Evolutionary conservation across 2,113 vertebrate species (phyloP).

Genomic region (Amblyornis subalaris): DNA sequence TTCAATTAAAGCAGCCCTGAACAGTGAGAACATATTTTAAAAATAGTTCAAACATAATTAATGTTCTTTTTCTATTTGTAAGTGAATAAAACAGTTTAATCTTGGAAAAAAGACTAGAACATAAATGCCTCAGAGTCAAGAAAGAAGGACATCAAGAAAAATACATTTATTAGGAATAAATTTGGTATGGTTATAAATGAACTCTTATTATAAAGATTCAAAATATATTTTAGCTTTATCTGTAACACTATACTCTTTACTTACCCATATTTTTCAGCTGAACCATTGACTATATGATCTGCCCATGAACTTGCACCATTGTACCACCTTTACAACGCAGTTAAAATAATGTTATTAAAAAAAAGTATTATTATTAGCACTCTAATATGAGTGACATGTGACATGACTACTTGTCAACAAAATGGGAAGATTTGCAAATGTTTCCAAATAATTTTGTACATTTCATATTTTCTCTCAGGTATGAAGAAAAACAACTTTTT

Average conservation of each 20-base stretch:
- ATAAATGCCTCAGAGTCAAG: background rate
- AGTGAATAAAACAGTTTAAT: background rate
- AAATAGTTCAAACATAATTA: constrained; percentile 4
- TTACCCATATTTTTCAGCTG: constrained; percentile 73
- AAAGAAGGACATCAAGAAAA: background rate
- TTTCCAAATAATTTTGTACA: background rate
- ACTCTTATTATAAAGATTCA: background rate
- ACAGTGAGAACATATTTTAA: background rate
- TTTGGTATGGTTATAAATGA: background rate
- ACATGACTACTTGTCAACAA: background rate
- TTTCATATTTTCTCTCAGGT: background rate
- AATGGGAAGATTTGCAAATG: background rate
- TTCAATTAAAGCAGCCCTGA: background rate
- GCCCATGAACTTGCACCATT: constrained; percentile 77
- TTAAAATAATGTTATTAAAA: constrained; percentile 65
- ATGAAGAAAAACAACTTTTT: background rate
- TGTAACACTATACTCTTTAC: constrained; percentile 54
- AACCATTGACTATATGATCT: constrained; percentile 77
- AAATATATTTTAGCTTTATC: constrained; percentile 7
- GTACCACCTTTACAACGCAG: constrained; percentile 72
- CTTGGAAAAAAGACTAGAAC: background rate
- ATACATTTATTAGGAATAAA: background rate
- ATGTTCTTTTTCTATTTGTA: background rate
- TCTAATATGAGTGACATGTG: background rate
- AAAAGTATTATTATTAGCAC: background rate